Conservation (phyloP, 2,888 invertebrate genomes). For the Ceriagrion tenellum region DNA sequence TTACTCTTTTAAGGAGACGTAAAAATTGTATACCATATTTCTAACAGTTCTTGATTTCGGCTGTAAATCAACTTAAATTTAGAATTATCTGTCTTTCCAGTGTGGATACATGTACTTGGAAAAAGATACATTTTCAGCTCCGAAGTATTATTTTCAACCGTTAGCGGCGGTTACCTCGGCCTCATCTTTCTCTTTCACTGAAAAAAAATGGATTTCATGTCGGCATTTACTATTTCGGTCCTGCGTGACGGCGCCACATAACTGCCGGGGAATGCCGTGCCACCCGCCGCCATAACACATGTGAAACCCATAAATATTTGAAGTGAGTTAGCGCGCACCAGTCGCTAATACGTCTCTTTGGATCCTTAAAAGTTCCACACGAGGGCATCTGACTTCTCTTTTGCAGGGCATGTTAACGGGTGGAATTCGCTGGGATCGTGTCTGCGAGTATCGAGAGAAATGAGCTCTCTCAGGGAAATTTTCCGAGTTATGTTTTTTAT, state of each 20-base stretch:
- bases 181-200: neutral
- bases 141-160: neutral
- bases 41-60: neutral
- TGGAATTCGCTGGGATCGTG: neutral
- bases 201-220: neutral
- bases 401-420: neutral
- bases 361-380: neutral
- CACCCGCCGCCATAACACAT: conserved; percentile 7
- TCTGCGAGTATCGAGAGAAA: neutral
- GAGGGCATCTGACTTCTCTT: neutral
- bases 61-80: neutral
- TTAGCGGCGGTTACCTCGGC: neutral
- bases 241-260: conserved; percentile 34
- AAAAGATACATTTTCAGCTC: neutral
- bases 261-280: neutral
- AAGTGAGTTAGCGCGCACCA: conserved; percentile 20
- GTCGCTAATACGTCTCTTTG: conserved; percentile 32
- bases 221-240: neutral
- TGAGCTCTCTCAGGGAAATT: neutral
- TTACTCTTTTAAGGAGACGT: neutral
- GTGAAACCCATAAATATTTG: conserved; percentile 32
- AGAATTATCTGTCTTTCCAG: neutral
- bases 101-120: neutral
- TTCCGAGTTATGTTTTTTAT: neutral
- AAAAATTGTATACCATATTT: neutral